These are phyloP conservation scores for Cosmopolites sordidus DNA, from an alignment of 2,888 invertebrate species.

Conservation along the genomic window DNA sequence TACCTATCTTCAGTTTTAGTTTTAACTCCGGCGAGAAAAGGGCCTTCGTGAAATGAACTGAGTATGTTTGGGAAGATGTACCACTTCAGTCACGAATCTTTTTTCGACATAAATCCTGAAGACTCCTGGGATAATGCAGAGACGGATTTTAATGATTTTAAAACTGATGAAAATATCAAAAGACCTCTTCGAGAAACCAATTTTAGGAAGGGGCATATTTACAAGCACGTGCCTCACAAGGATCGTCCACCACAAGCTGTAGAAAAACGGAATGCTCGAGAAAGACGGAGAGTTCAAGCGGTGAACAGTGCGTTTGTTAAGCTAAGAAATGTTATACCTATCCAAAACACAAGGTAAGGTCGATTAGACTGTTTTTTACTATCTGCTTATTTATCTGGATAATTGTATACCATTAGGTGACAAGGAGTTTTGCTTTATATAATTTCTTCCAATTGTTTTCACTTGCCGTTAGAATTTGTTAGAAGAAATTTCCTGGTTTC, in stretches of 20 bases:
- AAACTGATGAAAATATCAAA: slow-evolving; percentile 15
- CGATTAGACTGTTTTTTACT: too few relatives aligned
- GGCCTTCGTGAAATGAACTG: slow-evolving; percentile 1
- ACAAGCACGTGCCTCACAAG: slow-evolving; percentile 46
- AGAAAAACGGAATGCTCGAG: slow-evolving; percentile 58
- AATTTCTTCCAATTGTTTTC: too few relatives aligned
- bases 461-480: too few relatives aligned
- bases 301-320: slow-evolving; percentile 60
- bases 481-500: too few relatives aligned
- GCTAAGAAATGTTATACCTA: slow-evolving; percentile 56
- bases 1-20: slow-evolving; percentile 28
- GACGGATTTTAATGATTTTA: background rate
- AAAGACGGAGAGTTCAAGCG: slow-evolving; percentile 59
- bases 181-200: slow-evolving; percentile 3
- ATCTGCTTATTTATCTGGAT: too few relatives aligned
- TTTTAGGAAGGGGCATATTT: background rate
- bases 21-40: slow-evolving; percentile 21
- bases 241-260: slow-evolving; percentile 58
- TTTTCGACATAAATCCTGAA: too few relatives aligned
- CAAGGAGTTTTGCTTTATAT: too few relatives aligned
- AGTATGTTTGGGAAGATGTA: too few relatives aligned
- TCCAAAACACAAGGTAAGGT: slow-evolving; percentile 51
- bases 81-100: too few relatives aligned
- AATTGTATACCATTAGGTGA: too few relatives aligned
- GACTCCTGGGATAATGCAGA: too few relatives aligned